Evolutionary conservation across 2,797 vertebrate genomes (phyloP), one percentile per base, ranked within the genome.

Genomic region (Crenichthys baileyi): DNA sequence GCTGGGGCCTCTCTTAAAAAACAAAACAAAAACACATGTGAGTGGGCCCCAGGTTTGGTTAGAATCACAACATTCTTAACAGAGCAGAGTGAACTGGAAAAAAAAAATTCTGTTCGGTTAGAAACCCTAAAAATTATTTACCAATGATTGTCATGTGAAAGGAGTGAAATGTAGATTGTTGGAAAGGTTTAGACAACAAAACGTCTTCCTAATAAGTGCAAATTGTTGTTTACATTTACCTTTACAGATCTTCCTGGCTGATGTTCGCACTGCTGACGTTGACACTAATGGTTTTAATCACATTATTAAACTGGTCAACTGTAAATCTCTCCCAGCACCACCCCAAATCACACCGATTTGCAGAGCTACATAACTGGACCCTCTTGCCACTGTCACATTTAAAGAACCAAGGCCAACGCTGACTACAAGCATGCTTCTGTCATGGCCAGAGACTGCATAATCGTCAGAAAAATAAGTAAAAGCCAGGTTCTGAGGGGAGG

Each of bases 231-330:
- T 58, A 77, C 78, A 79, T 79, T 81, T 55, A 77, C 53, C 70
- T 76, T 22, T 3, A 26, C 46, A 80, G 63, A 36, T 15, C 24
- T 77, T 83, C 72, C 39, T 41, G 79, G 72, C 83, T 72, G 13
- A 24, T 84, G 86, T 80, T 85, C 77, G 74, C 72, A 50, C 51
- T 22, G 50, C 79, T 84, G 86, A 91, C 78, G 68, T 84, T 92
- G 87, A 94, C 89, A 89, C 79, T 87, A 92, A 89, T 94, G 90
- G 86, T 89, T 90, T 85, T 79, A 88, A 93, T 92, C 83, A 85
- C 83, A 82, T 92, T 85, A 90, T 92, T 90, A 89, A 93, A 85
- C 87, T 88, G 85, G 89, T 89, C 90, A 89, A 89, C 90, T 93
- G 91, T 92, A 90, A 90, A 89, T 79, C 78, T 51, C 48, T 31